Percentiles rank a stretch among this genome's conserved stretches.
These are phyloP conservation scores for Aviceda cuculoides DNA, from an alignment of 2,797 vertebrate species.

Conservation along the genomic window DNA sequence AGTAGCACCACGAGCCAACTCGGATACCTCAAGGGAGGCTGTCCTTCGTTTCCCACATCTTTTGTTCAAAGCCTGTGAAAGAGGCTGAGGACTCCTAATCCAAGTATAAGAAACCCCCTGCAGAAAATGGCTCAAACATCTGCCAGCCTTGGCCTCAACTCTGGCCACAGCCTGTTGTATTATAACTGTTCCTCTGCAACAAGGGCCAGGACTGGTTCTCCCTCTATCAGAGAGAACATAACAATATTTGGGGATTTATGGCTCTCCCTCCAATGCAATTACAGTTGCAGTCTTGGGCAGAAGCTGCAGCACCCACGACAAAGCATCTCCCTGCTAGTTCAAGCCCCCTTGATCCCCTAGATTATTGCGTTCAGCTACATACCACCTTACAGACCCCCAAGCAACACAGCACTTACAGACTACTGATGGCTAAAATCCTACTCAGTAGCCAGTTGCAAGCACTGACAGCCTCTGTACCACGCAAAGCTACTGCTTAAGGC, in stretches of 20 bases:
- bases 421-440: not conserved
- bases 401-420: fast-evolving
- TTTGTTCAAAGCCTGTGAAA: not conserved
- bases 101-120: fast-evolving
- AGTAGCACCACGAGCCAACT: not conserved
- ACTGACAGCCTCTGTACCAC: not conserved
- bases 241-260: not conserved
- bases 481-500: not conserved
- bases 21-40: not conserved
- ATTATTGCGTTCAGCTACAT: not conserved
- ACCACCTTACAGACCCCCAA: not conserved
- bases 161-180: not conserved
- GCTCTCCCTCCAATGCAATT: not conserved
- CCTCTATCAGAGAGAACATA: not conserved
- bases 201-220: not conserved
- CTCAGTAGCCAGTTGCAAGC: not conserved
- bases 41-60: not conserved
- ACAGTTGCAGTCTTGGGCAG: not conserved
- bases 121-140: not conserved
- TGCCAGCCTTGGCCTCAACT: not conserved
- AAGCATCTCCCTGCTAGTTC: not conserved
- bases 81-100: not conserved
- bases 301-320: not conserved
- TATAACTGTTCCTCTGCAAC: not conserved
- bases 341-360: not conserved